A percentile compares a stretch with the other conserved stretches of the same genome.
Conservation (phyloP, 2,113 vertebrate species). For the Rhynchopsitta pachyrhyncha region DNA sequence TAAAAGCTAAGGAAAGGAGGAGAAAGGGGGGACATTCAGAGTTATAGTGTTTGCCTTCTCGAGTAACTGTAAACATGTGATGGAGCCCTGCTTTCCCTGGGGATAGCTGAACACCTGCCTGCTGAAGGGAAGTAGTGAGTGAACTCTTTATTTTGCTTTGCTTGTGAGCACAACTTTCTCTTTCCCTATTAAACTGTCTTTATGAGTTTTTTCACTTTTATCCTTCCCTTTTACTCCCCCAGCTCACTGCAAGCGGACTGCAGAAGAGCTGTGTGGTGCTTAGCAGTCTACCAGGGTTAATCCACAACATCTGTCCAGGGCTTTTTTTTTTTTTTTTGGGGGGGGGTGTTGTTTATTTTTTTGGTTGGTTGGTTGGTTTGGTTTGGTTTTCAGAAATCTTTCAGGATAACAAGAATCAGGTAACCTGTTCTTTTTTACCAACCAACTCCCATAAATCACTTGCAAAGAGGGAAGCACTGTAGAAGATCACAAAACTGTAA, state of each 20-base stretch:
- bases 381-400: neutral
- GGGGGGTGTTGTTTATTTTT: no score
- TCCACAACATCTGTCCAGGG: rapidly evolving
- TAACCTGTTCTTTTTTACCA: neutral
- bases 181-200: neutral
- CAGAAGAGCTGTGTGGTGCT: neutral
- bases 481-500: neutral
- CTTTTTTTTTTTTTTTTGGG: neutral
- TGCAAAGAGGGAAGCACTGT: neutral
- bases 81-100: neutral
- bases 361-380: no score
- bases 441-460: neutral
- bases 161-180: neutral
- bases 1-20: neutral
- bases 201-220: neutral
- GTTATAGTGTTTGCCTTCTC: neutral
- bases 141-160: neutral
- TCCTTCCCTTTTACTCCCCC: neutral
- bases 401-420: neutral
- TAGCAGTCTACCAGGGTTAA: neutral
- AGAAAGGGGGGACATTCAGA: rapidly evolving
- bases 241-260: neutral
- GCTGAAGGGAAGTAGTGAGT: neutral
- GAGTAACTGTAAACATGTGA: rapidly evolving
- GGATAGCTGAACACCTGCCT: neutral